A percentile compares a stretch with the other conserved stretches of the same genome.
Conservation (phyloP, 2,113 vertebrate species). For the Actenoides hombroni region DNA sequence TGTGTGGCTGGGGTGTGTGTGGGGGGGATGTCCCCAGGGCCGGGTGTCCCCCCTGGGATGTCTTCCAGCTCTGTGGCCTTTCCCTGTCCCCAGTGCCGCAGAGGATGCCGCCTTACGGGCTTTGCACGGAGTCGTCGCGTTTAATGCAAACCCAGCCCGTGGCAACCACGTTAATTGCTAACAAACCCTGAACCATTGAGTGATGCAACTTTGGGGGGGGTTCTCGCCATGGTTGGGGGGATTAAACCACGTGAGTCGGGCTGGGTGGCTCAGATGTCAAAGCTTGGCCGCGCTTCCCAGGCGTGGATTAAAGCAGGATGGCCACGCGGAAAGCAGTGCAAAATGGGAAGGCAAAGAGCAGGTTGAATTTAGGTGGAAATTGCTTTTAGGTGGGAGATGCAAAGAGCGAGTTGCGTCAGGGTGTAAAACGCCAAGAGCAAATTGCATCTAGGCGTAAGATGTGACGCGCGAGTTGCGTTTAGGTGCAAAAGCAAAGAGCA, state of each 20-base stretch:
- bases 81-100: neutral
- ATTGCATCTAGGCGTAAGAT: neutral
- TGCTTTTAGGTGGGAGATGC: neutral
- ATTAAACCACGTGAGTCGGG: neutral
- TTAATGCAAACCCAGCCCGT: neutral
- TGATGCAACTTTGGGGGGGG: neutral
- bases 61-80: neutral
- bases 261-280: neutral
- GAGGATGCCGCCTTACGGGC: neutral
- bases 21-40: neutral
- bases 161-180: neutral
- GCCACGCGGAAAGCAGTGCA: neutral
- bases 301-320: neutral
- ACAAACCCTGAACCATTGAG: neutral
- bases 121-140: neutral
- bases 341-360: neutral
- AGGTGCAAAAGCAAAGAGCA: neutral
- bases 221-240: neutral
- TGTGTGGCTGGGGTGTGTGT: rapidly evolving
- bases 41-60: neutral
- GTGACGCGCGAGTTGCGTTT: neutral
- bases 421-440: neutral
- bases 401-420: neutral
- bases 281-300: neutral
- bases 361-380: neutral